Evolutionary conservation across 2,888 invertebrate species (phyloP), one percentile per base, ranked within the genome.

Genomic region (Teleiodes luculella): DNA sequence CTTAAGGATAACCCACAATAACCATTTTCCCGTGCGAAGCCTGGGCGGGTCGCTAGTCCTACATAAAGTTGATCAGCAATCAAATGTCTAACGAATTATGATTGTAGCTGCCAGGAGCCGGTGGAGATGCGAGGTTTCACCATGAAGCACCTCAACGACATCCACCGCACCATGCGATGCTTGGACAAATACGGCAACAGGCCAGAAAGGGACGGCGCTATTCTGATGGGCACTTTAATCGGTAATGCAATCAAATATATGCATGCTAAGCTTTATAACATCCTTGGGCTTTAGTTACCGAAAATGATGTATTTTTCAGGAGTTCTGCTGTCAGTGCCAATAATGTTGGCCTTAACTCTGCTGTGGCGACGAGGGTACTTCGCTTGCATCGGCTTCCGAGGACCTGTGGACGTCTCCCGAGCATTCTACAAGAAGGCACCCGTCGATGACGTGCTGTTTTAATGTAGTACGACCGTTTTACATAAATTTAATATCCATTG

Each of bases 341-440:
- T 94, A 8, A 89, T 93, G 58, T 72, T 95, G 10, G 87, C 90
- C 0, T 64, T 92, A 11, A 79, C 93, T 64, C 66, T 93, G 33
- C 80, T 93, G 33, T 92, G 94, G 89, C 91, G 92, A 57, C 91
- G 91, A 41, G 93, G 94, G 0, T 93, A 92, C 83, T 93, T 94
- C 74, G 88, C 90, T 0, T 80, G 91, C 65, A 80, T 91, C 45
- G 90, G 91, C 0, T 82, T 88, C 2, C 88, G 87, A 1, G 91
- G 92, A 0, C 92, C 93, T 0, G 90, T 91, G 0, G 90, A 91
- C 28, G 92, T 91, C 53, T 93, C 93, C 0, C 84, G 95, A 10
- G 93, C 94, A 0, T 93, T 95, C 74, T 96, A 96, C 80, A 93
- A 92, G 67, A 84, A 93, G 41, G 91, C 94, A 0, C 90, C 91